Conservation (phyloP, 2,888 invertebrate genomes). For the Sinotaia quadrata region DNA sequence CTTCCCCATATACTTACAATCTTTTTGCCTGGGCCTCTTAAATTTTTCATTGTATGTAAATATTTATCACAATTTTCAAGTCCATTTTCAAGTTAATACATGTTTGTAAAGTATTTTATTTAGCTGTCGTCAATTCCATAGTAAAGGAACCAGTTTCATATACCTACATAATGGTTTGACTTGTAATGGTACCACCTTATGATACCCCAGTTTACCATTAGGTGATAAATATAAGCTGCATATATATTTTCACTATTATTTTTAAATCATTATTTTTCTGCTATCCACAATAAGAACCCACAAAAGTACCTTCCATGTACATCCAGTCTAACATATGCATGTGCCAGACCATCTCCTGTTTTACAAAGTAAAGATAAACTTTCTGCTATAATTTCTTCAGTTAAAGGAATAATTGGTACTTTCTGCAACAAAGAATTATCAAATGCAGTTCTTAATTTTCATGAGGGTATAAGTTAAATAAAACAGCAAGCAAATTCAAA, state of each 20-base stretch:
- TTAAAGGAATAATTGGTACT: constrained; percentile 64
- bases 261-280: no score
- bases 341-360: constrained; percentile 71
- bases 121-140: no score
- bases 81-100: no score
- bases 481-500: no score
- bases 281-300: no score
- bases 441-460: no score
- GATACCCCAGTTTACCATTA: neutral
- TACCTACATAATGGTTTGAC: neutral
- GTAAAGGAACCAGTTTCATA: neutral
- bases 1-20: no score
- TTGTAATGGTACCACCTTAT: neutral
- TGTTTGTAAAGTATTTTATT: no score
- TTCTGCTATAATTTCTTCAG: constrained; percentile 59
- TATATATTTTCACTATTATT: neutral
- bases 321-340: constrained; percentile 70
- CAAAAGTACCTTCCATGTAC: constrained; percentile 69
- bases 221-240: neutral
- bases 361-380: constrained; percentile 70
- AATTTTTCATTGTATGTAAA: no score
- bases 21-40: no score
- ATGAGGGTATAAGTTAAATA: no score
- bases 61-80: no score
- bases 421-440: constrained; percentile 45